These are phyloP conservation scores for Agrotis puta DNA, from an alignment of 2,888 invertebrate genomes.

Conservation along the genomic window DNA sequence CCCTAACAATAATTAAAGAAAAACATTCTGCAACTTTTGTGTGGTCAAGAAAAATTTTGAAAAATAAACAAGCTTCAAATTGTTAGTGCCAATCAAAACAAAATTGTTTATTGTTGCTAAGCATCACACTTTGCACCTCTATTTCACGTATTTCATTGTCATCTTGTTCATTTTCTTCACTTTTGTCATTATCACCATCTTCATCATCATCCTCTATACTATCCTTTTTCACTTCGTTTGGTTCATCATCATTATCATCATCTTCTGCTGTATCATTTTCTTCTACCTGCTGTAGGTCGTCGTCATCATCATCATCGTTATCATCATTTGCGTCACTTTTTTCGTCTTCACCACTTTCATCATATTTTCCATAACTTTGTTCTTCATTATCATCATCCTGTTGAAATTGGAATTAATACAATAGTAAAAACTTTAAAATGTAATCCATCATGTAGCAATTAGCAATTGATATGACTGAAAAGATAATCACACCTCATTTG, in stretches of 20 bases:
- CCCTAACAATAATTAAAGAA: constrained; percentile 17
- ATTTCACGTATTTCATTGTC: constrained; percentile 70
- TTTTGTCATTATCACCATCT: constrained; percentile 33
- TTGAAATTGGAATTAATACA: constrained; percentile 53
- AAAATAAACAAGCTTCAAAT: constrained; percentile 68
- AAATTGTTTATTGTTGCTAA: constrained; percentile 62
- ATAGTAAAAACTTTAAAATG: constrained; percentile 25
- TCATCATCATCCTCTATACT: constrained; percentile 64
- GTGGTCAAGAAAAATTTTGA: constrained; percentile 54
- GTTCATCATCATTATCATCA: constrained; percentile 63
- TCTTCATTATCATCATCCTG: constrained; percentile 67
- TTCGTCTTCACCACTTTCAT: constrained; percentile 63
- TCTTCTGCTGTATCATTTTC: constrained; percentile 72
- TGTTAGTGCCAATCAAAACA: constrained; percentile 82
- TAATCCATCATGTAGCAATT: constrained; percentile 9
- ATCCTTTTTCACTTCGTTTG: constrained; percentile 62
- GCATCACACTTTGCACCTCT: constrained; percentile 79
- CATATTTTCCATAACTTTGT: constrained; percentile 66
- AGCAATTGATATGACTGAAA: constrained; percentile 28
- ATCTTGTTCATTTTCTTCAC: constrained; percentile 65
- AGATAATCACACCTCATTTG: constrained; percentile 67
- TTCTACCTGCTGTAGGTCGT: constrained; percentile 68
- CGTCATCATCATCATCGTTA: constrained; percentile 66
- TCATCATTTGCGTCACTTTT: constrained; percentile 56
- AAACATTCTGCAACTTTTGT: constrained; percentile 31